Evolutionary conservation across 2,113 vertebrate species (phyloP).

Genomic region (Litocranius walleri): DNA sequence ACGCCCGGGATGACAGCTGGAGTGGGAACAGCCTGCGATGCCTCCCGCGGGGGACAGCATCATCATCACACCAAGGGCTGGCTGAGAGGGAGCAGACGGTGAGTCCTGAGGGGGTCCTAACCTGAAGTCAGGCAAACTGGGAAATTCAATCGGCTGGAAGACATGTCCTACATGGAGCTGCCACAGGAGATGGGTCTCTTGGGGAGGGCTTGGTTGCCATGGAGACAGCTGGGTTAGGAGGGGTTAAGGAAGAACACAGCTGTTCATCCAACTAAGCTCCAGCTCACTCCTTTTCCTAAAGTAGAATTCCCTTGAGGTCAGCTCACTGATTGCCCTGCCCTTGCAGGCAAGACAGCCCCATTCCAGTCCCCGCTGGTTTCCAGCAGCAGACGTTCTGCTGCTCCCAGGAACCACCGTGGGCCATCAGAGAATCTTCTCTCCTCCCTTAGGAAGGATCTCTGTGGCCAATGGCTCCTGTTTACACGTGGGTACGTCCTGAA

Average conservation of each 20-base stretch:
- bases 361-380: not conserved
- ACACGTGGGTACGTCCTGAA: not conserved
- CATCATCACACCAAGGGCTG: not conserved
- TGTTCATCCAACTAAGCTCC: not conserved
- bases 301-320: not conserved
- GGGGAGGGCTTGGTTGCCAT: conserved; percentile 53
- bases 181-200: conserved; percentile 32
- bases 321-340: not conserved
- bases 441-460: not conserved
- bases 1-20: not conserved
- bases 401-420: not conserved
- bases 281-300: not conserved
- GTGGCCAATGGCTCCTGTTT: not conserved
- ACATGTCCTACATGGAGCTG: conserved; percentile 47
- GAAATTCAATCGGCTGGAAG: conserved; percentile 38
- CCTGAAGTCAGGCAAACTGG: conserved; percentile 44
- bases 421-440: not conserved
- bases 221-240: conserved; percentile 33
- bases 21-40: not conserved
- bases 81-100: conserved; percentile 47
- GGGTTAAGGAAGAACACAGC: conserved; percentile 15
- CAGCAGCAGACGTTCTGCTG: not conserved
- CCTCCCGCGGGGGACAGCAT: not conserved
- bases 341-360: not conserved
- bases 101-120: conserved; percentile 56